Evolutionary conservation across 2,888 invertebrate species (phyloP), one percentile per base, ranked within the genome.

Genomic region (Athalia cordata): DNA sequence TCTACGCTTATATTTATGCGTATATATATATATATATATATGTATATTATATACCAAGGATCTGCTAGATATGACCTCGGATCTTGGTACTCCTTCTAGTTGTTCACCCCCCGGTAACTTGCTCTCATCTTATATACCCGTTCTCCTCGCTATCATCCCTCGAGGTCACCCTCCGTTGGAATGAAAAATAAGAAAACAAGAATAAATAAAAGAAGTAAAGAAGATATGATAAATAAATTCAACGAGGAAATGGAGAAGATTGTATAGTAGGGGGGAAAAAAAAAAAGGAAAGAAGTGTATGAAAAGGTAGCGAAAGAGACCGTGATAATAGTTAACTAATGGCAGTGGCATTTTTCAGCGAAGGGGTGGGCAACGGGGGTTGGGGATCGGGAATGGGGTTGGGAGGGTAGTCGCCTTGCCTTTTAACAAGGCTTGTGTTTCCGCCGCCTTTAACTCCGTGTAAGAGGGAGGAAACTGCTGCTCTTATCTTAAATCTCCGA

Each of bases 401-500:
- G 9, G 66, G 43, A 29, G 15, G 68, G 68, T 47, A 57, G 72
- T 72, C 57, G 57, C 72, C 72, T 49, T 50, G 61, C 64, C 77
- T 80, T 67, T 81, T 84, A 86, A 86, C 85, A 82, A 86, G 84
- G 83, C 81, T 83, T 79, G 80, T 68, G 80, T 81, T 84, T 84
- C 83, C 83, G 81, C 78, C 79, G 80, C 66, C 77, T 80, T 80
- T 82, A 82, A 82, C 80, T 80, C 77, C 80, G 68, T 66, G 64
- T 67, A 76, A 57, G 78, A 79, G 78, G 77, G 78, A 81, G 79
- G 81, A 81, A 84, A 83, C 83, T 68, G 82, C 82, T 67, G 81
- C 79, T 80, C 82, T 85, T 87, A 86, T 86, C 87, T 78, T 52
- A 74, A 65, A 85, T 85, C 84, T 83, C 80, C 78, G 80, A 80